phyloP scores from a whole-genome alignment of 2,113 vertebrate species.

The Podilymbus podiceps region DNA sequence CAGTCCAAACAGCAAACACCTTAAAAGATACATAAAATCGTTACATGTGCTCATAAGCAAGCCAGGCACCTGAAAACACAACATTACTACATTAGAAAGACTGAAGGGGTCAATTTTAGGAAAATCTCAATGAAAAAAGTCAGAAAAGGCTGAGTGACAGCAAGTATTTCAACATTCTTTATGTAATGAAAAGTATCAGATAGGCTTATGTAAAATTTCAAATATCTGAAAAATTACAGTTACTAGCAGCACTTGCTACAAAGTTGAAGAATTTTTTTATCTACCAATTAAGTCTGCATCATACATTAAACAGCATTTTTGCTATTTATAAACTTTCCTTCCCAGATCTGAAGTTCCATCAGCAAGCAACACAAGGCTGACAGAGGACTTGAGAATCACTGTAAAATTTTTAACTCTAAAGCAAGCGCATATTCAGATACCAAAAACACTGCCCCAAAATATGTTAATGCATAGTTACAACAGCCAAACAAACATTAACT shows the following conservation, averaged over 20 bases:
- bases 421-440: neutral
- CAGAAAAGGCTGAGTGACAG: neutral
- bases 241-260: neutral
- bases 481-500: neutral
- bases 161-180: neutral
- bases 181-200: neutral
- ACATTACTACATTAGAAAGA: neutral
- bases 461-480: neutral
- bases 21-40: neutral
- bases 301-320: neutral
- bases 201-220: neutral
- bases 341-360: neutral
- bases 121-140: neutral
- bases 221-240: neutral
- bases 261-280: neutral
- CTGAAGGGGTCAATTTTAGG: neutral
- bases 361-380: neutral
- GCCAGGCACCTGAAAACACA: neutral
- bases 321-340: neutral
- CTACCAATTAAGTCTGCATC: neutral
- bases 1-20: neutral
- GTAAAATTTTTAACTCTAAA: neutral
- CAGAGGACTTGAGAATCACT: neutral
- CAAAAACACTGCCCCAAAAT: neutral
- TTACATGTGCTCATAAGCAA: neutral